Evolutionary conservation across 1,140 invertebrate genomes (phyloP).

Genomic region (Heliconius hewitsoni): DNA sequence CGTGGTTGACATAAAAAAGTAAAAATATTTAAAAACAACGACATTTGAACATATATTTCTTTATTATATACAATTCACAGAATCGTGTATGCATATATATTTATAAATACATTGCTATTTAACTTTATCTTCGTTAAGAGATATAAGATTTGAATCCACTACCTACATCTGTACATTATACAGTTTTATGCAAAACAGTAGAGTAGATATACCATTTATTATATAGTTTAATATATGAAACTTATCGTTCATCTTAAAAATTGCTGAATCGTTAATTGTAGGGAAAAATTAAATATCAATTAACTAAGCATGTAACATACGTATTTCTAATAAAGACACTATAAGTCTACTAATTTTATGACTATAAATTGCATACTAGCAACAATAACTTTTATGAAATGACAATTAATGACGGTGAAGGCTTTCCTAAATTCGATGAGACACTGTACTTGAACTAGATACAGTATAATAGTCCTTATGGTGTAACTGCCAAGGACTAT

Average conservation of each 20-base stretch:
- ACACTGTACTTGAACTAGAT: not conserved
- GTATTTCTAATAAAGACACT: not conserved
- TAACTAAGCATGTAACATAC: not conserved
- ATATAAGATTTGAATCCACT: too few species aligned
- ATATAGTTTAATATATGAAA: too few species aligned
- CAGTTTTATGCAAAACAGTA: too few species aligned
- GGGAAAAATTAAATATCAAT: not conserved
- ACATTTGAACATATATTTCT: not conserved
- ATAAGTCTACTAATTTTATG: not conserved
- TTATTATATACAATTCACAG: not conserved
- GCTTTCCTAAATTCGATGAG: conserved; percentile 16
- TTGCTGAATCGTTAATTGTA: too few species aligned
- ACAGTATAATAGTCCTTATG: conserved; percentile 10
- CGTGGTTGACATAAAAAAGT: not conserved
- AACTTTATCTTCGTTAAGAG: too few species aligned
- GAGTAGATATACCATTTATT: too few species aligned
- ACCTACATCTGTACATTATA: too few species aligned
- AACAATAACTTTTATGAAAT: conserved; percentile 23
- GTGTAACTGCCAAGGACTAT: not conserved
- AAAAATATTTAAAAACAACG: not conserved
- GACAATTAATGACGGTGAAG: conserved; percentile 22
- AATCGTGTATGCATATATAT: too few species aligned
- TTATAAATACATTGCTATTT: too few species aligned
- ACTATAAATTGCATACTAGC: conserved; percentile 6
- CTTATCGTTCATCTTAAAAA: too few species aligned